A percentile compares a stretch with the other conserved stretches of the same genome.
Evolutionary conservation across 2,888 invertebrate species (phyloP).

Genomic region (Halictus ligatus): DNA sequence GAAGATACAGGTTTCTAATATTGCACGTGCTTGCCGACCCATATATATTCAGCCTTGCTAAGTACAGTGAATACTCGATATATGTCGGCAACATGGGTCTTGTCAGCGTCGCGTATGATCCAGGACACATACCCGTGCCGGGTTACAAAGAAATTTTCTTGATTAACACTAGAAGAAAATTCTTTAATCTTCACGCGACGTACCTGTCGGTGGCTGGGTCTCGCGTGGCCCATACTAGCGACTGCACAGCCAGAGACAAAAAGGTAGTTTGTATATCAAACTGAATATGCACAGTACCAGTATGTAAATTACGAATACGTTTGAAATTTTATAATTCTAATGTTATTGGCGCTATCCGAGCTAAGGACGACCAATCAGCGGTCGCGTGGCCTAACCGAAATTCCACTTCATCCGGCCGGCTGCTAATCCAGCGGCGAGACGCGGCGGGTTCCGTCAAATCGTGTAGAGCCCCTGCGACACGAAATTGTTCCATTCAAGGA

Average conservation of each 20-base stretch:
- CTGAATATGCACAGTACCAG: not conserved
- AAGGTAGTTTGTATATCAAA: not conserved
- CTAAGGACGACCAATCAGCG: not conserved
- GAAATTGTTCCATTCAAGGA: constrained; percentile 16
- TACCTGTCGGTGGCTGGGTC: too few relatives aligned
- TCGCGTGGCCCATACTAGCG: too few relatives aligned
- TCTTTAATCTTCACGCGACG: not conserved
- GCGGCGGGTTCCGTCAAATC: not conserved
- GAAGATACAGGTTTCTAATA: constrained; percentile 32
- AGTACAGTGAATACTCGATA: too few relatives aligned
- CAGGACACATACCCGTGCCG: too few relatives aligned
- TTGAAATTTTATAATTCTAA: not conserved
- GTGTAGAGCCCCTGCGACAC: not conserved
- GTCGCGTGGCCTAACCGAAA: not conserved
- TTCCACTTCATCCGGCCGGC: not conserved
- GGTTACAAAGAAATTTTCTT: too few relatives aligned
- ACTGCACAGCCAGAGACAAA: not conserved
- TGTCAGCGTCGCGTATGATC: too few relatives aligned
- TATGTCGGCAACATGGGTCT: too few relatives aligned
- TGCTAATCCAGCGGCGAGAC: not conserved
- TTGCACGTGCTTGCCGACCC: not conserved
- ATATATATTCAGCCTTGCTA: not conserved
- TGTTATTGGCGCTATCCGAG: not conserved
- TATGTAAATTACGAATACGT: not conserved
- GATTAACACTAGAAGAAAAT: not conserved